Evolutionary conservation across 2,113 vertebrate genomes (phyloP), one percentile per base, ranked within the genome.

Genomic region (Struthidea cinerea): DNA sequence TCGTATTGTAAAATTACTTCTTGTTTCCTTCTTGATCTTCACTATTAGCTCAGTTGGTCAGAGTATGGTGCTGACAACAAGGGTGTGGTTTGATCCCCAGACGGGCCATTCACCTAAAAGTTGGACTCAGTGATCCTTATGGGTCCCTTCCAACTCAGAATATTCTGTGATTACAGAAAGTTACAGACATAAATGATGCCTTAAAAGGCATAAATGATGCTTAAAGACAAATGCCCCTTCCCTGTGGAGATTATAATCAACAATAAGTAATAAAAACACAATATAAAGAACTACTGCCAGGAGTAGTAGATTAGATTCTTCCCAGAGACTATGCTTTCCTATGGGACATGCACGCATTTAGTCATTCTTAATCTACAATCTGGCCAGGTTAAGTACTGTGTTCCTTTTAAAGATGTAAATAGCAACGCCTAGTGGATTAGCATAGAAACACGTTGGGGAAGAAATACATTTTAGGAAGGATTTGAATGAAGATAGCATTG

Each of bases 341-440:
- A 61, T 46, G 41, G 35, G 83, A 82, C 57, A 15, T 67, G 53
- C 27, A 20, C 16, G 35, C 22, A 23, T 6, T 90, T 77, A 87
- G 39, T 83, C 90, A 82, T 83, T 90, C 56, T 83, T 84, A 68
- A 78, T 44, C 71, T 91, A 73, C 76, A 67, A 42, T 73, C 47
- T 13, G 53, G 59, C 41, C 77, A 81, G 67, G 52, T 88, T 59
- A 87, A 81, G 52, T 63, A 67, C 39, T 78, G 44, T n/a, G 13
- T 70, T 95, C 90, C 49, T 89, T 82, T 84, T 70, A 74, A 87
- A 89, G 78, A 74, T 93, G 91, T 74, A 95, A 92, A 95, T 78
- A 96, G 92, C 91, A 95, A 95, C 60, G 85, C 94, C 94, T 96
- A 93, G 89, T 96, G 93, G 95, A 94, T 96, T 91, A 89, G 76